Percentiles rank a stretch among this genome's conserved stretches.
phyloP scores from a whole-genome alignment of 2,113 vertebrate genomes.

The Chlamydotis undulata region DNA sequence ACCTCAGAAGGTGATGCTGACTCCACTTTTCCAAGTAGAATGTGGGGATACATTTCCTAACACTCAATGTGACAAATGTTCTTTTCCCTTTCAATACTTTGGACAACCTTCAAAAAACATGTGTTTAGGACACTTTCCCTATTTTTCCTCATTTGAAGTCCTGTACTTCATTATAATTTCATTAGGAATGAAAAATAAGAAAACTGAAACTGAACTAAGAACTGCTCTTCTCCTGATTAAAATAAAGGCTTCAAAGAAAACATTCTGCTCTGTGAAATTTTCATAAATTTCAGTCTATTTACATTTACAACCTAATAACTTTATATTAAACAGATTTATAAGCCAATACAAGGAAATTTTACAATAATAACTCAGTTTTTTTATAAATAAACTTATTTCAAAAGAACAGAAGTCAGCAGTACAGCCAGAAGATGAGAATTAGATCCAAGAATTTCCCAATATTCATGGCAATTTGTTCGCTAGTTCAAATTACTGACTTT shows the following conservation, averaged over 20 bases:
- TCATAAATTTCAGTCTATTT: background rate
- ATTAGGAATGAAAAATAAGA: background rate
- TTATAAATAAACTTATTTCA: background rate
- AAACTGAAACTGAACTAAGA: background rate
- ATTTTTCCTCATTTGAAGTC: background rate
- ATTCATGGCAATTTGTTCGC: background rate
- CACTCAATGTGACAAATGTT: background rate
- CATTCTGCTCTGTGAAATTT: background rate
- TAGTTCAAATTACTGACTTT: background rate
- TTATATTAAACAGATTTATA: background rate
- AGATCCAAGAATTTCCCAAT: background rate
- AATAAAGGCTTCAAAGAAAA: background rate
- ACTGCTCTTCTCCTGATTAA: background rate
- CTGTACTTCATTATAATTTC: background rate
- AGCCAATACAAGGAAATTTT: background rate
- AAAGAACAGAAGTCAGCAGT: background rate
- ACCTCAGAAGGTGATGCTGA: background rate
- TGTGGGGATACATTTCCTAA: background rate
- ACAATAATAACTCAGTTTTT: background rate
- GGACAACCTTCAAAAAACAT: background rate
- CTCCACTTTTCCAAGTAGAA: background rate
- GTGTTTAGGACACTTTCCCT: background rate
- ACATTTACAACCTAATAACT: background rate
- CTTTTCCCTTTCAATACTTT: background rate
- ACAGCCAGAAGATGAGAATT: background rate